These are phyloP conservation scores for Drosophila teissieri DNA, from an alignment of 1,140 invertebrate species.

Conservation along the genomic window DNA sequence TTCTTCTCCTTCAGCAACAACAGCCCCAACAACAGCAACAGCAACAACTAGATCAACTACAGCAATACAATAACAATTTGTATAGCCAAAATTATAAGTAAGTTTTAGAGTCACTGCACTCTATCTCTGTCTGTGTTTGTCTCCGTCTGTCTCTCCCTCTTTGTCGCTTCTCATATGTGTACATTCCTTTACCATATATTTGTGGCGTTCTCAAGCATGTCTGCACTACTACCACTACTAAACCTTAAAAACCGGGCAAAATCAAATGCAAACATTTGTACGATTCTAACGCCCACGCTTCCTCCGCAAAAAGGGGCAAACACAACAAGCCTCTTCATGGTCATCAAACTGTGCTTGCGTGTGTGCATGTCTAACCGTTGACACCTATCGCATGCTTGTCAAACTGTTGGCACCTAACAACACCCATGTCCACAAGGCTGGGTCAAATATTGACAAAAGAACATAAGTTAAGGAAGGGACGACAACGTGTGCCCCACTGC, in stretches of 20 bases:
- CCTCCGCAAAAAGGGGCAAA: not conserved
- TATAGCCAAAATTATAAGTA: constrained; percentile 78
- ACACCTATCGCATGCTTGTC: constrained; percentile 25
- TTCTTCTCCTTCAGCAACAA: constrained; percentile 47
- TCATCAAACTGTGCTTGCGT: constrained; percentile 46
- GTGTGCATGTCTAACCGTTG: constrained; percentile 25
- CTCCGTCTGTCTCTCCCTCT: not conserved
- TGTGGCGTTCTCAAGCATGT: constrained; percentile 14
- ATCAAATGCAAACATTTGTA: constrained; percentile 38
- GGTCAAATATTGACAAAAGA: constrained; percentile 13
- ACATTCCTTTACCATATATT: constrained; percentile 4
- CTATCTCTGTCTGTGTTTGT: constrained; percentile 20
- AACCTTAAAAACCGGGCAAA: constrained; percentile 27
- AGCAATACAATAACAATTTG: constrained; percentile 78
- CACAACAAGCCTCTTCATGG: constrained; percentile 25
- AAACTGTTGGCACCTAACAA: constrained; percentile 22
- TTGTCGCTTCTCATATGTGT: constrained; percentile 6
- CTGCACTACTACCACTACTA: constrained; percentile 12
- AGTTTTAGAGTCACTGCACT: constrained; percentile 65
- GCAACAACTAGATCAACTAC: constrained; percentile 61
- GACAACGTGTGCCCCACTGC: too few species aligned
- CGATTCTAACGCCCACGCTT: constrained; percentile 8
- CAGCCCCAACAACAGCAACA: constrained; percentile 43
- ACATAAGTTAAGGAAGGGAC: not conserved
- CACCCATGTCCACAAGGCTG: constrained; percentile 16